Evolutionary conservation across 1,140 invertebrate genomes (phyloP).

Genomic region (Drosophila kanapiae): DNA sequence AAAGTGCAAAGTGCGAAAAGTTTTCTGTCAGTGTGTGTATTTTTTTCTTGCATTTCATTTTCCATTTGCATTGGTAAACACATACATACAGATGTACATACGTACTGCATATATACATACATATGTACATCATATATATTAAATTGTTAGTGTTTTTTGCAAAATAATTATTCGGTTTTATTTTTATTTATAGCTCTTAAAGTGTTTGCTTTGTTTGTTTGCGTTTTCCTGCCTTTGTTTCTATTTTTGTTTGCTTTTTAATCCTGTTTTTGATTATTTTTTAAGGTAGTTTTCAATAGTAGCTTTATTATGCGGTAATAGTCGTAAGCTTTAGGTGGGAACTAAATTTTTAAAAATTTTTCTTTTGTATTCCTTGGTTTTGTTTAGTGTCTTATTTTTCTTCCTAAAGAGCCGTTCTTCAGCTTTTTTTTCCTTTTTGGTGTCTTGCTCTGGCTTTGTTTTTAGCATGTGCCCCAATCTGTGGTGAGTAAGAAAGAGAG

Average conservation of each 20-base stretch:
- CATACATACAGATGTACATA: not conserved
- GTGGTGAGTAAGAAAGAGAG: constrained; percentile 13
- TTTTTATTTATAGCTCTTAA: constrained; percentile 12
- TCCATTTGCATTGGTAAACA: constrained; percentile 4
- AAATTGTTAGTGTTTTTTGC: constrained; percentile 11
- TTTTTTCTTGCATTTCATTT: constrained; percentile 14
- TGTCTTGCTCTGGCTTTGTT: constrained; percentile 72
- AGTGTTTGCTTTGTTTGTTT: constrained; percentile 6
- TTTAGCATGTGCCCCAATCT: constrained; percentile 74
- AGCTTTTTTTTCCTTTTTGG: constrained; percentile 46
- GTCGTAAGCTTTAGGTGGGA: not conserved
- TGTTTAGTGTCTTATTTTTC: constrained; percentile 7
- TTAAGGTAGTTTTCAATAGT: not conserved
- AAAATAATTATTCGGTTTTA: constrained; percentile 7
- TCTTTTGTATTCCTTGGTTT: not conserved
- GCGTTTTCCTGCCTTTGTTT: not conserved
- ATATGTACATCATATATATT: not conserved
- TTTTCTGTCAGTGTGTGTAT: constrained; percentile 34
- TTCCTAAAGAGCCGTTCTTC: constrained; percentile 48
- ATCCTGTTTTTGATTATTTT: constrained; percentile 1
- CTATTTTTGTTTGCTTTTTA: not conserved
- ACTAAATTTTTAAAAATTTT: not conserved
- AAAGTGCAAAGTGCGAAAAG: constrained; percentile 44
- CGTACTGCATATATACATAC: not conserved
- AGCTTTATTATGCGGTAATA: not conserved